phyloP scores from a whole-genome alignment of 2,888 invertebrate genomes.

The Ligdia adustata region DNA sequence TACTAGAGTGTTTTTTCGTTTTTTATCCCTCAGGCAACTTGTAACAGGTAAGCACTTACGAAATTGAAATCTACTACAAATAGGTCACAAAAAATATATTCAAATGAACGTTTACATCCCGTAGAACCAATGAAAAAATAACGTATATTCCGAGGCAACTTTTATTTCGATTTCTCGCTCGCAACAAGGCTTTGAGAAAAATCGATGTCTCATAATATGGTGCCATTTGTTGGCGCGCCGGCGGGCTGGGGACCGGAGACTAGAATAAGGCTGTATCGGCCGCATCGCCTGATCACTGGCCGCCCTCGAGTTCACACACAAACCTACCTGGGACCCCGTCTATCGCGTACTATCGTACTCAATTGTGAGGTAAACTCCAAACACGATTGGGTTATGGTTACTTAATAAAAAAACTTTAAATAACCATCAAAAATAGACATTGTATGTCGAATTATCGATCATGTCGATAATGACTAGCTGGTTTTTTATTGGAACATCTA shows the following conservation, averaged over 20 bases:
- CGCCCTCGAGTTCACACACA: no score
- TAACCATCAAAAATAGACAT: no score
- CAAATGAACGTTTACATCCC: background rate
- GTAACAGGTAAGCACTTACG: constrained; percentile 1
- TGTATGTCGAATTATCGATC: no score
- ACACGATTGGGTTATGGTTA: constrained; percentile 15
- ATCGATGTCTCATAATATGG: constrained; percentile 34
- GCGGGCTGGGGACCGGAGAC: constrained; percentile 15
- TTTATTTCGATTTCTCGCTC: constrained; percentile 22
- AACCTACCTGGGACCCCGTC: no score
- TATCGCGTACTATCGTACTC: constrained; percentile 13
- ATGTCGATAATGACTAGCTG: constrained; percentile 11
- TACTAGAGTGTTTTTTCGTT: no score
- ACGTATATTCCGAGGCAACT: constrained; percentile 14
- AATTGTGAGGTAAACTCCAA: constrained; percentile 27
- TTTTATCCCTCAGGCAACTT: background rate
- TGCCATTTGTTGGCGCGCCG: constrained; percentile 29
- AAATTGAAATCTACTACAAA: background rate
- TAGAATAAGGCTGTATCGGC: no score
- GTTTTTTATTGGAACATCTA: constrained; percentile 19
- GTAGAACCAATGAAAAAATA: constrained; percentile 8
- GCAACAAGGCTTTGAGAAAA: constrained; percentile 27
- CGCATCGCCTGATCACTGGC: background rate
- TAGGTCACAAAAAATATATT: background rate
- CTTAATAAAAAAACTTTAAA: constrained; percentile 27